A percentile compares a stretch with the other conserved stretches of the same genome.
phyloP scores from a whole-genome alignment of 2,113 vertebrate genomes.

The Probosciger aterrimus region DNA sequence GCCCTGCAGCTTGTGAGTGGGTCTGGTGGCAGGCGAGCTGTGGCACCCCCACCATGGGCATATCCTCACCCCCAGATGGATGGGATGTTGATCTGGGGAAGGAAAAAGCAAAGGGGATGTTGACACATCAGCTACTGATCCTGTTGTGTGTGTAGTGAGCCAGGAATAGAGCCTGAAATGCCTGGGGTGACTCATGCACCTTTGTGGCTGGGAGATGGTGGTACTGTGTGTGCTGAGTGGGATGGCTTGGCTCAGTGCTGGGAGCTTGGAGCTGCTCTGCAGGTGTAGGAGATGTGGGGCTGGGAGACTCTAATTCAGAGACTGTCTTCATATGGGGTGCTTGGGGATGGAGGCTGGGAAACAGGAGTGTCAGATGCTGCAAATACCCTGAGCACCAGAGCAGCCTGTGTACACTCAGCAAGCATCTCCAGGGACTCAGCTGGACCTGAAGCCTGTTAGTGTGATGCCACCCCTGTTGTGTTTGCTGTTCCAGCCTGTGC shows the following conservation, averaged over 20 bases:
- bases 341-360: not conserved
- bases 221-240: not conserved
- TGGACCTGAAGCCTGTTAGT: accelerated
- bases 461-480: accelerated
- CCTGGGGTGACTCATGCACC: not conserved
- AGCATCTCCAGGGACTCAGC: not conserved
- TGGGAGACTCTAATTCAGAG: not conserved
- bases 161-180: not conserved
- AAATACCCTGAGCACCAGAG: accelerated
- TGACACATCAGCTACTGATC: not conserved
- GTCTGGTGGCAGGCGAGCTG: not conserved
- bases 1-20: not conserved
- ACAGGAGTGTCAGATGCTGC: not conserved
- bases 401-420: not conserved
- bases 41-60: accelerated
- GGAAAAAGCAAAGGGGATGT: not conserved
- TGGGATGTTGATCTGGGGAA: not conserved
- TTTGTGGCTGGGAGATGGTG: not conserved
- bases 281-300: not conserved
- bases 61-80: not conserved
- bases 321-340: too few relatives aligned
- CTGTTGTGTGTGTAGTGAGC: not conserved
- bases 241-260: not conserved
- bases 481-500: accelerated
- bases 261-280: not conserved